Evolutionary conservation across 2,888 invertebrate genomes (phyloP).

Genomic region (Axea sp.): DNA sequence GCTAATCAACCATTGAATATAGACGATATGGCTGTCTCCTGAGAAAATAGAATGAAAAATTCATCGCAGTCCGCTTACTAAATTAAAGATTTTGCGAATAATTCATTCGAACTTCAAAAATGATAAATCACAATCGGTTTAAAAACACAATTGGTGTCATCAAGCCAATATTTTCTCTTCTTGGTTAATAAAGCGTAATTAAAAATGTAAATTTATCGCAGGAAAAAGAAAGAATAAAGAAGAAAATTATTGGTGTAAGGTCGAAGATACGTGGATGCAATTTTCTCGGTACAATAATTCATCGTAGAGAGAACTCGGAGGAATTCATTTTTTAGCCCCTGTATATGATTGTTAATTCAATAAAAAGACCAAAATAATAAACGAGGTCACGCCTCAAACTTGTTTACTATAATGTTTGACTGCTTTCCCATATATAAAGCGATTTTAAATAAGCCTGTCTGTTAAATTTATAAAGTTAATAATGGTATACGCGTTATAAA

Average conservation of each 20-base stretch:
- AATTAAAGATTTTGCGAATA: constrained; percentile 30
- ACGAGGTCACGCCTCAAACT: no score
- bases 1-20: no score
- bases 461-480: constrained; percentile 17
- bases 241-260: constrained; percentile 37
- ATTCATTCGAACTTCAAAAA: constrained; percentile 16
- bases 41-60: neutral
- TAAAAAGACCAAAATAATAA: no score
- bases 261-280: constrained; percentile 21
- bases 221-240: constrained; percentile 13
- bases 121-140: constrained; percentile 18
- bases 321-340: constrained; percentile 6
- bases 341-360: no score
- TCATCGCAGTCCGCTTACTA: neutral
- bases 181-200: constrained; percentile 32
- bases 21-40: neutral
- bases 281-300: constrained; percentile 1
- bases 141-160: constrained; percentile 30
- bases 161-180: constrained; percentile 13
- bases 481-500: neutral
- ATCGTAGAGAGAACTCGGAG: constrained; percentile 1
- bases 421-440: constrained; percentile 1
- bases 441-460: constrained; percentile 13
- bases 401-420: neutral
- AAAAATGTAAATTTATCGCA: constrained; percentile 40